These are phyloP conservation scores for fruit fly (Drosophila melanogaster) DNA, from an alignment of 1,140 invertebrate genomes.

Conservation along the genomic window DNA sequence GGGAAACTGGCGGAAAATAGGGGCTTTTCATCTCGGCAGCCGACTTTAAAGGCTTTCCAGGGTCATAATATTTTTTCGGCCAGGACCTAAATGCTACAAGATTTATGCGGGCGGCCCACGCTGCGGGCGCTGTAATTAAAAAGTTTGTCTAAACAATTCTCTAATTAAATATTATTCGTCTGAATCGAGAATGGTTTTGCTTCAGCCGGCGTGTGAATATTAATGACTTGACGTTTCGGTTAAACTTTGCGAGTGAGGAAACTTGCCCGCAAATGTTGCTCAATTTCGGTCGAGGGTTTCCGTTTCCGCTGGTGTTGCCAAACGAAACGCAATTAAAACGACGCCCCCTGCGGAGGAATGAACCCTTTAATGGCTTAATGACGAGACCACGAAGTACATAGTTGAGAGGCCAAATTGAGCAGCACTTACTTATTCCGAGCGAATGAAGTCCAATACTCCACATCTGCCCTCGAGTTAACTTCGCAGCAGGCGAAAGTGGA, in stretches of 20 bases:
- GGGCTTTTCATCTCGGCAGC: background rate
- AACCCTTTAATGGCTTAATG: slow-evolving; percentile 76
- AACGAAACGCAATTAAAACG: slow-evolving; percentile 56
- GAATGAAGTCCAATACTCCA: slow-evolving; percentile 44
- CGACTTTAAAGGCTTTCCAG: slow-evolving; percentile 32
- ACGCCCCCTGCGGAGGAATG: background rate
- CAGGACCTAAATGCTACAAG: slow-evolving; percentile 32
- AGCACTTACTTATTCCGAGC: slow-evolving; percentile 73
- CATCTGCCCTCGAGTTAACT: slow-evolving; percentile 24
- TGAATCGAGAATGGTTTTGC: slow-evolving; percentile 43
- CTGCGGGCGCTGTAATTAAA: slow-evolving; percentile 65
- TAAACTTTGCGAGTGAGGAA: slow-evolving; percentile 42
- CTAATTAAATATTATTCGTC: slow-evolving; percentile 79
- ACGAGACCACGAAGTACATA: slow-evolving; percentile 77
- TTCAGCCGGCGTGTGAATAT: slow-evolving; percentile 64
- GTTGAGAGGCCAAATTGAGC: slow-evolving; percentile 77
- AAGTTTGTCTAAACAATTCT: slow-evolving; percentile 81
- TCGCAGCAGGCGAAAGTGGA: slow-evolving; percentile 10
- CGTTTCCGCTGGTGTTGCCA: slow-evolving; percentile 20
- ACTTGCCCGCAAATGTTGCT: slow-evolving; percentile 72
- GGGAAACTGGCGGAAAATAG: background rate
- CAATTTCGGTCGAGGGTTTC: slow-evolving; percentile 58
- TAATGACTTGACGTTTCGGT: slow-evolving; percentile 73
- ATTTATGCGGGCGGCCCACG: slow-evolving; percentile 59
- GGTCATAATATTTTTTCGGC: slow-evolving; percentile 37